Evolutionary conservation across 2,888 invertebrate genomes (phyloP).

Genomic region (Drosophila nr. perissopoda): DNA sequence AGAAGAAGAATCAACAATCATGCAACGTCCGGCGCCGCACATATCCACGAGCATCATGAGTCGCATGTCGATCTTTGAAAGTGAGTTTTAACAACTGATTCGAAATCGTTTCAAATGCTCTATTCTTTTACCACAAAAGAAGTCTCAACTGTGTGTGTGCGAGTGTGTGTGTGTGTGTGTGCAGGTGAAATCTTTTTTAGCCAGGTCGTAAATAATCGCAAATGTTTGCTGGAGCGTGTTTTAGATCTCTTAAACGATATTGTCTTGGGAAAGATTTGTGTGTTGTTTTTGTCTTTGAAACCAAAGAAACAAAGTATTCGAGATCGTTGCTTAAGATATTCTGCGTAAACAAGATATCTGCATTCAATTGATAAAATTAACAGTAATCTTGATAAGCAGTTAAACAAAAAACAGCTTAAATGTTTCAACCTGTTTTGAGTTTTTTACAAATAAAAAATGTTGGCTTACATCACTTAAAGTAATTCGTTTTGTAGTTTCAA

Average conservation of each 20-base stretch:
- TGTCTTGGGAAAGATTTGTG: neutral
- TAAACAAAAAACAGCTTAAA: neutral
- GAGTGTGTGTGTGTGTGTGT: neutral
- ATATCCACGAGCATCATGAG: slow-evolving; percentile 79
- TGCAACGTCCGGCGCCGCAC: slow-evolving; percentile 75
- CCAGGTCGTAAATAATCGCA: slow-evolving; percentile 28
- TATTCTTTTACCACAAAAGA: slow-evolving; percentile 13
- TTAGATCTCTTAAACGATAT: slow-evolving; percentile 34
- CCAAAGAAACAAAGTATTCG: slow-evolving; percentile 3
- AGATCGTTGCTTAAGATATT: slow-evolving; percentile 12
- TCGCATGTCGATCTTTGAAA: slow-evolving; percentile 82
- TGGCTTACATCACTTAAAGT: neutral
- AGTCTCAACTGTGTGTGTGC: neutral
- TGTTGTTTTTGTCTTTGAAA: slow-evolving; percentile 2
- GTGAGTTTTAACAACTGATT: slow-evolving; percentile 65
- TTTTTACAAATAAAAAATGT: neutral
- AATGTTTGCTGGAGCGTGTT: slow-evolving; percentile 22
- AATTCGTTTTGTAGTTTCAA: neutral
- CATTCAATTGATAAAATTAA: slow-evolving; percentile 1
- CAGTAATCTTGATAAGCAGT: neutral
- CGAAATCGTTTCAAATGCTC: neutral
- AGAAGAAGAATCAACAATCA: slow-evolving; percentile 32
- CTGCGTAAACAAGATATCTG: neutral
- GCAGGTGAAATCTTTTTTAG: slow-evolving; percentile 42
- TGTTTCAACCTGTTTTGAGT: neutral